Evolutionary conservation across 1,140 invertebrate species (phyloP).

Genomic region (Stegodyphus dumicola): DNA sequence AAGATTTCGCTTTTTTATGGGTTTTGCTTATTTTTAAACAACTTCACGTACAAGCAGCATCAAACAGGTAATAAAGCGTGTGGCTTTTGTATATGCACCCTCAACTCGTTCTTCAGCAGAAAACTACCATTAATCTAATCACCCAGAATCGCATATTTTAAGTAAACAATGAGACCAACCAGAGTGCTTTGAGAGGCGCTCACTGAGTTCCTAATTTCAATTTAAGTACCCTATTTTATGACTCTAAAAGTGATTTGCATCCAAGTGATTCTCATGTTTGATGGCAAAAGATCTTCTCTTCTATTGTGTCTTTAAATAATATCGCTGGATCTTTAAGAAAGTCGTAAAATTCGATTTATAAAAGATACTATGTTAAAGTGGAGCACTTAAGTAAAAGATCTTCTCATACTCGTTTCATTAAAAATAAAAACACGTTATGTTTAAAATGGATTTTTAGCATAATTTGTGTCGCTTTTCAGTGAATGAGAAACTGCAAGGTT

Average conservation of each 20-base stretch:
- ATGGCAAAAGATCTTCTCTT: slow-evolving; percentile 8
- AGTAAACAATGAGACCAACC: slow-evolving; percentile 15
- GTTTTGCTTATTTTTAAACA: too few relatives aligned
- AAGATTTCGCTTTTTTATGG: too few relatives aligned
- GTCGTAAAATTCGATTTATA: slow-evolving; percentile 40
- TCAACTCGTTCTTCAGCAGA: not conserved
- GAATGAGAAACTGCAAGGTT: too few relatives aligned
- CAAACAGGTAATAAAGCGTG: too few relatives aligned
- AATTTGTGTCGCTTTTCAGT: slow-evolving; percentile 8
- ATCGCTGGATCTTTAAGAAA: slow-evolving; percentile 21
- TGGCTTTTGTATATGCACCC: not conserved
- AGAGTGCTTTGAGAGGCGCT: not conserved
- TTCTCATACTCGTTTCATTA: slow-evolving; percentile 12
- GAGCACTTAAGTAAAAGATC: not conserved
- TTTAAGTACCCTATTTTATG: slow-evolving; percentile 44
- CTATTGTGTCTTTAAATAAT: slow-evolving; percentile 40
- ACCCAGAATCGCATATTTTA: slow-evolving; percentile 18
- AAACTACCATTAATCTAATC: slow-evolving; percentile 21
- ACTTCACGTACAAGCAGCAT: too few relatives aligned
- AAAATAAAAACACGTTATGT: not conserved
- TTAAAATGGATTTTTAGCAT: slow-evolving; percentile 4
- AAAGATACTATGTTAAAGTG: slow-evolving; percentile 8
- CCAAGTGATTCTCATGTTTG: slow-evolving; percentile 13
- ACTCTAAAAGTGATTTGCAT: slow-evolving; percentile 45
- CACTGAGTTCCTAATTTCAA: slow-evolving; percentile 29